Percentiles rank a stretch among this genome's conserved stretches.
These are phyloP conservation scores for Nesometra sesokonis DNA, from an alignment of 35 echinoderm and acorn worm species.

Conservation along the genomic window DNA sequence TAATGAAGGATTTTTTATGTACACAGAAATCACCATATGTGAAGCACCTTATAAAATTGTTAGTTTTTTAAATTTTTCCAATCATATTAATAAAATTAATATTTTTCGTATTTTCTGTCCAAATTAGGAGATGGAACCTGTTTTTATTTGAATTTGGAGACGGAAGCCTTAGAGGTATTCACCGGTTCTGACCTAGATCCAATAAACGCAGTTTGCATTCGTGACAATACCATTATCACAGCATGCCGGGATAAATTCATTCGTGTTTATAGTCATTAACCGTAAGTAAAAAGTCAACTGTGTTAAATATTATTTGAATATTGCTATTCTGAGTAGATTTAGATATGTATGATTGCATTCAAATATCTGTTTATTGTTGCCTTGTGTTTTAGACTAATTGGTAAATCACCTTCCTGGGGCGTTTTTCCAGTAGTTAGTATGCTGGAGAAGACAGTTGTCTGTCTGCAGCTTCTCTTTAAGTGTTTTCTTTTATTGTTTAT, in stretches of 20 bases:
- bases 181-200: constrained; percentile 82
- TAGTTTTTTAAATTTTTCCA: no score
- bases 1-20: no score
- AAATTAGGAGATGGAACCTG: constrained; percentile 61
- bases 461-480: no score
- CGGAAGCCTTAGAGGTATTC: constrained; percentile 44
- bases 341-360: background rate
- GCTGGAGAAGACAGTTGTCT: background rate
- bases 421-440: background rate
- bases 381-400: background rate
- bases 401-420: background rate
- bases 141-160: constrained; percentile 35
- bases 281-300: background rate
- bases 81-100: background rate
- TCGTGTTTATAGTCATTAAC: constrained; percentile 9
- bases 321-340: background rate
- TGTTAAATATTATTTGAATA: background rate
- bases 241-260: constrained; percentile 63
- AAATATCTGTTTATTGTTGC: background rate
- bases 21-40: no score
- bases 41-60: no score
- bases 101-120: constrained; percentile 1
- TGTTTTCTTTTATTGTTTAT: no score
- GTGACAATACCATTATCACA: constrained; percentile 60
- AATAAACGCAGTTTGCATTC: constrained; percentile 46